Base-by-base conservation (phyloP, 2,797 vertebrate genomes). In the Spinibarbus caldwelli region DNA sequence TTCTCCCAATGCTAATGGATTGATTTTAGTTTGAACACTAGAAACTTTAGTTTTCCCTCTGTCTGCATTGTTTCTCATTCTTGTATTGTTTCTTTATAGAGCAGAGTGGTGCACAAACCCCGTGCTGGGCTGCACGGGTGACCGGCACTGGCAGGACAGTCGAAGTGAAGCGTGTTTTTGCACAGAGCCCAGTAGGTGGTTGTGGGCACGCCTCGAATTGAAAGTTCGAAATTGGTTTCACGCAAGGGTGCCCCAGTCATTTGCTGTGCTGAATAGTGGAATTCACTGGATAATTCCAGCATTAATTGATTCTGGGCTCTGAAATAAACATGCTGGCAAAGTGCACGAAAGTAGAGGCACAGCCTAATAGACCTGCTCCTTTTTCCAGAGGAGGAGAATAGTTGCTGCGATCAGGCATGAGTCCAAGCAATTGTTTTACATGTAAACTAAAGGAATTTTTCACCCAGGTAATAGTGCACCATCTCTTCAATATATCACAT, bases 251-350 rank as follows among this genome's bases (percentile, higher is more conserved):
- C 93, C 84, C 90, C 89, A 90, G 93, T 94, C 93, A 93, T 95
- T 94, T 92, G 90, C 89, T 85, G 90, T 88, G 79, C 66, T 93
- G 93, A 94, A 93, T 92, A 90, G 94, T 87, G 87, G 91, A 94
- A 94, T 93, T 92, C 92, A 92, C 91, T 87, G 93, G 94, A 95
- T 94, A 95, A 95, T 94, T 93, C 91, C 49, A 88, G 87, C 92
- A 93, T 94, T 95, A 95, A 95, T 95, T 95, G 94, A 96, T 95
- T 94, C 91, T 91, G 92, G 89, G 91, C 89, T 85, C 90, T 91
- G 93, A 92, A 95, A 94, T 95, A 95, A 95, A 95, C 93, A 94
- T 90, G 82, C 90, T 92, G 91, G 92, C 89, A 88, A 91, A 86
- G 91, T 90, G 90, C 86, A 89, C 90, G 89, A 90, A 91, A 92